Conservation (phyloP, 2,888 invertebrate genomes). For the Sericinus montela region DNA sequence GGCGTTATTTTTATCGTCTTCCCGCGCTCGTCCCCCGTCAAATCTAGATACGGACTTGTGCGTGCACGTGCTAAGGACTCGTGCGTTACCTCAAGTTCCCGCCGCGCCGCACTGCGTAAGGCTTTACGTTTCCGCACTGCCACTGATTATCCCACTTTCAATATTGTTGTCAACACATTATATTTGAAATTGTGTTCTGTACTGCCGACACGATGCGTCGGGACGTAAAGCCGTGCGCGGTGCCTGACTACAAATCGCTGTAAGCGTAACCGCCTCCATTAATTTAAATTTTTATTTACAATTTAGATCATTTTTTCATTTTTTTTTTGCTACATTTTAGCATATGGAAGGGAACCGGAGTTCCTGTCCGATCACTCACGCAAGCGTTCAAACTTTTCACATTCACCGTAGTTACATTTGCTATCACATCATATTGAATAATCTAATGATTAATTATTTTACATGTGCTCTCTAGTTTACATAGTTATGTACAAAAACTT, state of each 20-base stretch:
- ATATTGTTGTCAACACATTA: too few relatives aligned
- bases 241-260: not conserved
- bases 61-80: too few relatives aligned
- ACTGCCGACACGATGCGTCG: too few relatives aligned
- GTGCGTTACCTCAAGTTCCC: too few relatives aligned
- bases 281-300: constrained; percentile 12
- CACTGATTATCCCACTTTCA: too few relatives aligned
- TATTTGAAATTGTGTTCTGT: too few relatives aligned
- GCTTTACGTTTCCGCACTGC: not conserved
- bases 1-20: too few relatives aligned
- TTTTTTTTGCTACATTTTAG: constrained; percentile 2
- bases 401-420: constrained; percentile 1
- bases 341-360: not conserved
- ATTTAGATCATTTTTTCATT: constrained; percentile 10
- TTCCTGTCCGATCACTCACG: not conserved
- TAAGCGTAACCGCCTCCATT: not conserved
- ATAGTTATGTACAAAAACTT: constrained; percentile 17
- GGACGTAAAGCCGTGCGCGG: not conserved
- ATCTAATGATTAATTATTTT: constrained; percentile 12
- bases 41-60: too few relatives aligned
- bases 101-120: constrained; percentile 11
- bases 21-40: too few relatives aligned
- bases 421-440: constrained; percentile 21
- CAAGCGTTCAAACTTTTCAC: constrained; percentile 4
- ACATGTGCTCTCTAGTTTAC: constrained; percentile 6